Conservation (phyloP, 2,113 vertebrate species). For the Argyrosomus japonicus region DNA sequence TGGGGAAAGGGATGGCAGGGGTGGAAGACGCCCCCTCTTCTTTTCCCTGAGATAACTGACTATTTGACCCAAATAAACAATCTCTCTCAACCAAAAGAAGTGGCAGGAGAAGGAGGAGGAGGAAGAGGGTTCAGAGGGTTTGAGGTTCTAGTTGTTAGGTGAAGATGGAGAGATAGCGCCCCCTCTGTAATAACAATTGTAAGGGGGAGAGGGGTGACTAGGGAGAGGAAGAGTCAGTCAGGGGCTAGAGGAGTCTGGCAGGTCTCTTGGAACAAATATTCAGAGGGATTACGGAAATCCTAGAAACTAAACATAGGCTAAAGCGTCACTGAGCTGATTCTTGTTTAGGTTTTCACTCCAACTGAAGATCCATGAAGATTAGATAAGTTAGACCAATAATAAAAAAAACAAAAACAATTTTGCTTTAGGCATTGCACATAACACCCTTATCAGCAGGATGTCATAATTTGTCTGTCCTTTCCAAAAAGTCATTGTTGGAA, state of each 20-base stretch:
- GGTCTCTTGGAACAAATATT: slow-evolving; percentile 3
- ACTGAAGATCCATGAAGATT: neutral
- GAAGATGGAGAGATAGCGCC: slow-evolving; percentile 60
- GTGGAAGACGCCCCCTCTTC: slow-evolving; percentile 65
- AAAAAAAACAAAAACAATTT: neutral
- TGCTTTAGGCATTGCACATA: neutral
- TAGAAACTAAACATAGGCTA: neutral
- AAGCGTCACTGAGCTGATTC: neutral
- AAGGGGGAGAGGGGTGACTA: neutral
- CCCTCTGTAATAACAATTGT: slow-evolving; percentile 42
- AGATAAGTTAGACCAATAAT: neutral
- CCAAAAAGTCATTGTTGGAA: neutral
- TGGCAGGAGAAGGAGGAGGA: slow-evolving; percentile 53
- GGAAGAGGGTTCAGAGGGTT: slow-evolving; percentile 51
- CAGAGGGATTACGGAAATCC: neutral
- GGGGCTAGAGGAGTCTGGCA: neutral
- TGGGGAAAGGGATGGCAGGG: slow-evolving; percentile 53
- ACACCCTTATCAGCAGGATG: neutral
- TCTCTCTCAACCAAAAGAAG: slow-evolving; percentile 59
- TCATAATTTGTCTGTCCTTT: neutral
- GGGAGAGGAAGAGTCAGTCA: slow-evolving; percentile 15
- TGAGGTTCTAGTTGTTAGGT: slow-evolving; percentile 36
- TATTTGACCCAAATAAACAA: slow-evolving; percentile 88
- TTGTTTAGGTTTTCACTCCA: slow-evolving; percentile 1
- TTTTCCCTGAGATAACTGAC: slow-evolving; percentile 79